These are phyloP conservation scores for Coptotermes formosanus DNA, from an alignment of 1,140 invertebrate genomes.

Conservation along the genomic window DNA sequence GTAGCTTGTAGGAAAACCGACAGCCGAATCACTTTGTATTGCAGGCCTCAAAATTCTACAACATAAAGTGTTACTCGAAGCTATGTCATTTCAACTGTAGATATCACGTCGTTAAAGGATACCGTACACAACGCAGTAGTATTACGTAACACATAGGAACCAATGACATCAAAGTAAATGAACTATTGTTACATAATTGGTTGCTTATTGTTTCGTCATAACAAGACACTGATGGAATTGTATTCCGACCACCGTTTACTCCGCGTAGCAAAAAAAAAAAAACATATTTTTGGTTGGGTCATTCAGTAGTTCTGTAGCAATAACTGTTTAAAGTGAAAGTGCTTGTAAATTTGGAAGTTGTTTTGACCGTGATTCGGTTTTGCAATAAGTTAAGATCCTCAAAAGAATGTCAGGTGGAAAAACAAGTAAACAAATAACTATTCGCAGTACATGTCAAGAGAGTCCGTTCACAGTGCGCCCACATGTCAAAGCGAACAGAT, in stretches of 20 bases:
- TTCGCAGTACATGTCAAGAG: background rate
- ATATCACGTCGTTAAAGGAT: no score
- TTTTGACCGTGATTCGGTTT: constrained; percentile 16
- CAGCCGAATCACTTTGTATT: no score
- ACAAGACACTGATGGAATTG: background rate
- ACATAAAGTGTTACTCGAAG: no score
- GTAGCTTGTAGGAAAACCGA: no score
- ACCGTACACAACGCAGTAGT: no score
- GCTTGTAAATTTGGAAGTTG: background rate
- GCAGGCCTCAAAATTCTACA: no score
- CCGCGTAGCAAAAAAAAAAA: background rate
- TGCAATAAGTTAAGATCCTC: constrained; percentile 16
- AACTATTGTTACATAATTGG: background rate
- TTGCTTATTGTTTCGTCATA: background rate
- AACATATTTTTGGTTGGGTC: constrained; percentile 2
- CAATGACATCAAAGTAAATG: background rate
- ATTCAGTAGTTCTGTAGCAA: constrained; percentile 12
- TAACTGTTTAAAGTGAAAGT: constrained; percentile 13
- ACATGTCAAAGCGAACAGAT: background rate
- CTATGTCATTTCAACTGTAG: no score
- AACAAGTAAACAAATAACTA: background rate
- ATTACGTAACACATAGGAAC: no score
- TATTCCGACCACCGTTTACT: background rate
- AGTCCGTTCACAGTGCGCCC: background rate
- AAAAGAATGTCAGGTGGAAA: background rate